Evolutionary conservation across 2,888 invertebrate species (phyloP).

Genomic region (Lepidonotus clava): DNA sequence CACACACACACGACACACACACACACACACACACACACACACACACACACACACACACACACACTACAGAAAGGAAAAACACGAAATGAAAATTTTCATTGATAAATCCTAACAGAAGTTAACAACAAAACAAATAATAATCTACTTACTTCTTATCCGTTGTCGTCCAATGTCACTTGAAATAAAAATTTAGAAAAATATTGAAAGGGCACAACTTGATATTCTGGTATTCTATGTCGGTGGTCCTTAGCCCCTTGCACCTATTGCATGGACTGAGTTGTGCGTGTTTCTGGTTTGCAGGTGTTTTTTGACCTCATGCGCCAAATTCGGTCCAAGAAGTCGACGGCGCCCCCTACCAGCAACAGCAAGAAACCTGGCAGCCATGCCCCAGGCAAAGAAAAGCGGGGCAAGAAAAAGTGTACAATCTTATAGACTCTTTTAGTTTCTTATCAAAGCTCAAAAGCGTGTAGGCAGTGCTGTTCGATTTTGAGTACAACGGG

Average conservation of each 20-base stretch:
- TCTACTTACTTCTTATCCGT: background rate
- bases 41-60: too few species aligned
- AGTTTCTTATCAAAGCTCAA: too few species aligned
- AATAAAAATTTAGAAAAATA: background rate
- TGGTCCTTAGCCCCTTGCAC: too few species aligned
- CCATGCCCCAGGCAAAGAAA: background rate
- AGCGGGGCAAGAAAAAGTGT: conserved; percentile 47
- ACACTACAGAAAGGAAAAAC: too few species aligned
- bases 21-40: too few species aligned
- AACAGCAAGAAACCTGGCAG: conserved; percentile 31
- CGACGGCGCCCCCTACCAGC: conserved; percentile 67
- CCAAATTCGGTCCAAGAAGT: conserved; percentile 96
- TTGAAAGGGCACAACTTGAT: background rate
- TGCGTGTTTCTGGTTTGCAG: conserved; percentile 83
- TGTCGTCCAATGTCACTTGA: background rate
- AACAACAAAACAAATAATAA: background rate
- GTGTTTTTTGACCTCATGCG: conserved; percentile 99
- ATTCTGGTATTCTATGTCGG: too few species aligned
- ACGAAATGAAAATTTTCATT: too few species aligned
- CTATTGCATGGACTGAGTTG: background rate
- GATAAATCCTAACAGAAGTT: too few species aligned
- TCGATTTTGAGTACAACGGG: too few species aligned
- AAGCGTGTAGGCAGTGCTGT: background rate
- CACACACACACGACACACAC: background rate
- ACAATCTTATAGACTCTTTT: conserved; percentile 47